Evolutionary conservation across 2,888 invertebrate species (phyloP).

Genomic region (Drosophila ustulata): DNA sequence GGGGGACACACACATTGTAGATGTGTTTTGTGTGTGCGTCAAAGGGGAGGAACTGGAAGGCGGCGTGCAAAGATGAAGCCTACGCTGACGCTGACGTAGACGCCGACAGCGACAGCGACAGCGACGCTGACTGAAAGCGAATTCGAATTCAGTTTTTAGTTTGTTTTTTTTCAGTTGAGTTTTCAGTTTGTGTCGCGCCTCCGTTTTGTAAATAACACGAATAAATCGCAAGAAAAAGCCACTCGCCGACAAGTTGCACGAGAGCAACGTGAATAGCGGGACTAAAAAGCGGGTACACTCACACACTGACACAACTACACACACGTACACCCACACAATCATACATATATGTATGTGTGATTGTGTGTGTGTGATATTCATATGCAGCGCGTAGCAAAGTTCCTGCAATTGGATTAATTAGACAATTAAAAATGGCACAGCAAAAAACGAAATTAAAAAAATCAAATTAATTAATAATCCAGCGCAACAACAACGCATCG

Average conservation of each 20-base stretch:
- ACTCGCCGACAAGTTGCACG: slow-evolving; percentile 35
- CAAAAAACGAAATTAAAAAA: slow-evolving; percentile 38
- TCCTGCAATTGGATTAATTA: slow-evolving; percentile 76
- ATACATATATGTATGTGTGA: slow-evolving; percentile 1
- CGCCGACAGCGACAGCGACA: slow-evolving; percentile 14
- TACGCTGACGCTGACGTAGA: slow-evolving; percentile 26
- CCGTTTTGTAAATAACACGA: slow-evolving; percentile 81
- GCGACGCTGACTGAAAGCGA: slow-evolving; percentile 65
- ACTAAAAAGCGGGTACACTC: slow-evolving; percentile 44
- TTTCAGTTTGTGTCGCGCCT: slow-evolving; percentile 83
- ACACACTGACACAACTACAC: slow-evolving; percentile 12
- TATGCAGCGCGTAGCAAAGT: slow-evolving; percentile 33
- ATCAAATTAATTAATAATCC: slow-evolving; percentile 30
- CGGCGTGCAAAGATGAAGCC: slow-evolving; percentile 55
- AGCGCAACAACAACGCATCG: not conserved
- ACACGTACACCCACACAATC: slow-evolving; percentile 13
- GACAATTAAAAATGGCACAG: slow-evolving; percentile 60
- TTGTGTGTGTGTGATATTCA: slow-evolving; percentile 1
- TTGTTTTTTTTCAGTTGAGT: slow-evolving; percentile 42
- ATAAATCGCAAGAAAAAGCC: slow-evolving; percentile 33
- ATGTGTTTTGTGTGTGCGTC: slow-evolving; percentile 16
- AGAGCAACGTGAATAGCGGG: slow-evolving; percentile 27
- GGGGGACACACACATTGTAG: not conserved
- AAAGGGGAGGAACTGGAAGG: slow-evolving; percentile 30
- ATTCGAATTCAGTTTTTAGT: slow-evolving; percentile 72